Base-by-base conservation (phyloP, 1,140 invertebrate genomes). In the Brachionus plicatilis region DNA sequence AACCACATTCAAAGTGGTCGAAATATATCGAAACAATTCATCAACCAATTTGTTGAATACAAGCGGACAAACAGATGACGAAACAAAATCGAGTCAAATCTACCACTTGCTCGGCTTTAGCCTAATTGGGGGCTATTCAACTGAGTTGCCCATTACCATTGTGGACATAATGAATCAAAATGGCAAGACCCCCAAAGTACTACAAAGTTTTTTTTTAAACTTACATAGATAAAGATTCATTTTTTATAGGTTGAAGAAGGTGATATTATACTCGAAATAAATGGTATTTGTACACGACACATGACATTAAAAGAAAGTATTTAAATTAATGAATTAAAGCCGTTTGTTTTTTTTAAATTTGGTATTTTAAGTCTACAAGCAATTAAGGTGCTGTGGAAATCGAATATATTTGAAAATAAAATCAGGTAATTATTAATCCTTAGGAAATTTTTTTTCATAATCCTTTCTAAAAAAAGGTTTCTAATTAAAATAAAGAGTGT, bases 211-310 rank as follows among this genome's bases (percentile, higher is more conserved):
- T 17, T 37, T 60, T 65, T 20, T 56, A 8, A 47, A 33, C 45
- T n/a, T 33, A 65, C 12, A 29, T 9, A 41, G 29, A 43, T 60
- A 50, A 53, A 5, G 14, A n/a, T 29, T 60, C 8, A 24, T 41
- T 33, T 53, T 65, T 80, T 56, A 53, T 56, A 82, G 79, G 53
- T 82, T 45, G 79, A 82, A 68, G 50, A 65, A 45, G 79, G 79
- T 47, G 79, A 82, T 82, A 65, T 37, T 65, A 60, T 82, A 82
- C 60, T 82, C 11, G 79, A 82, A 68, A 82, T 82, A 82, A 82
- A 82, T 47, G 79, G 79, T 47, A 68, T 82, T 68, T 41, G 41
- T 47, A 65, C 53, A 43, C 11, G 53, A 60, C 50, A 82, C 43
- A 60, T 82, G 65, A 82, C 53, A 60, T 68, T 82, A 65, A 68